Evolutionary conservation across 2,888 invertebrate species (phyloP).

Genomic region (Lasioglossum leucozonium): DNA sequence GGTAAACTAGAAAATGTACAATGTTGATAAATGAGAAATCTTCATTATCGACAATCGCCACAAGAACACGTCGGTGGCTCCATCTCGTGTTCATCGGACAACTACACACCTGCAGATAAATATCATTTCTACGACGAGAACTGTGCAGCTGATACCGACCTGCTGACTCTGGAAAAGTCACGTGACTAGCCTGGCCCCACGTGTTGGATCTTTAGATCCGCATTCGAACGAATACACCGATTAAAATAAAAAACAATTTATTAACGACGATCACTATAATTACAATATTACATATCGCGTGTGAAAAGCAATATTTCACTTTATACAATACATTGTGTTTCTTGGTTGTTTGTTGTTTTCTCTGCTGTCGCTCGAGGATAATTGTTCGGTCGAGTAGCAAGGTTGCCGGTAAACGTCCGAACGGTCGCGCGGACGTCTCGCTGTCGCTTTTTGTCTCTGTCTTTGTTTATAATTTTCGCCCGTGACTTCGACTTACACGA

Average conservation of each 20-base stretch:
- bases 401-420: slow-evolving; percentile 79
- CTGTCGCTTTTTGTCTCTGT: neutral
- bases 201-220: too few relatives aligned
- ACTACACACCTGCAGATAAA: too few relatives aligned
- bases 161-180: too few relatives aligned
- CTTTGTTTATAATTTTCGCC: neutral
- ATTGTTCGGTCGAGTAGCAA: slow-evolving; percentile 78
- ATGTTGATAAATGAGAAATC: too few relatives aligned
- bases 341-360: slow-evolving; percentile 35
- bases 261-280: slow-evolving; percentile 80
- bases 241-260: slow-evolving; percentile 83
- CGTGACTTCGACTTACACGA: neutral
- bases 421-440: slow-evolving; percentile 42
- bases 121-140: too few relatives aligned
- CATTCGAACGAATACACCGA: neutral
- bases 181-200: too few relatives aligned
- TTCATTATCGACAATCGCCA: too few relatives aligned
- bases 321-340: slow-evolving; percentile 74
- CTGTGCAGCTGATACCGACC: too few relatives aligned
- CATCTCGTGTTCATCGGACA: too few relatives aligned
- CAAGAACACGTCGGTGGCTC: too few relatives aligned
- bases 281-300: slow-evolving; percentile 81
- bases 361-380: slow-evolving; percentile 74
- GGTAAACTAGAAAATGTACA: too few relatives aligned
- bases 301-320: slow-evolving; percentile 80